These are phyloP conservation scores for Gila robusta DNA, from an alignment of 2,797 vertebrate genomes.

Conservation along the genomic window DNA sequence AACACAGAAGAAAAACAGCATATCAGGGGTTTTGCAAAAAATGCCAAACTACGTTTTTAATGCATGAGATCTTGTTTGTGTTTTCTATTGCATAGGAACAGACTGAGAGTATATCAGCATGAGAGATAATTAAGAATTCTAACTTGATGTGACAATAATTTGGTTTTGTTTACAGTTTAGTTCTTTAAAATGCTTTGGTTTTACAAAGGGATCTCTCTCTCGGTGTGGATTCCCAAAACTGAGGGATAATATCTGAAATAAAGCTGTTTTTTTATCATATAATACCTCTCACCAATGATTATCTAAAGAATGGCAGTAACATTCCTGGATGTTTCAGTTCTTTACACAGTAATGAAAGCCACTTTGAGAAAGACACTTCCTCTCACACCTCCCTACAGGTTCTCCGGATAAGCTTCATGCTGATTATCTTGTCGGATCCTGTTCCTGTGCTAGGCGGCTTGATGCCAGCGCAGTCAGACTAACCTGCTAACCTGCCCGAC, in stretches of 20 bases:
- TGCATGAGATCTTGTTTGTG: neutral
- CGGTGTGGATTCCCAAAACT: neutral
- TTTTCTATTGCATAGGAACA: conserved; percentile 21
- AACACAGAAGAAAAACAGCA: conserved; percentile 16
- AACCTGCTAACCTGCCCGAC: conserved; percentile 48
- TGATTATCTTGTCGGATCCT: conserved; percentile 59
- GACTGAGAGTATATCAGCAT: conserved; percentile 13
- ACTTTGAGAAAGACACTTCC: conserved; percentile 39
- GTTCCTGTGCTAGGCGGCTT: conserved; percentile 52
- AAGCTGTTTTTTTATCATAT: conserved; percentile 10
- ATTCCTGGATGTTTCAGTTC: conserved; percentile 43
- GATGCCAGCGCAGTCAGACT: conserved; percentile 39
- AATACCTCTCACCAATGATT: conserved; percentile 34
- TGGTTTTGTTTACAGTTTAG: conserved; percentile 13
- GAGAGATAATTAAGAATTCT: conserved; percentile 7
- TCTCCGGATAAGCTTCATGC: conserved; percentile 33
- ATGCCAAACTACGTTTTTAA: neutral
- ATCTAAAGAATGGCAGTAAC: conserved; percentile 23
- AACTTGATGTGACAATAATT: conserved; percentile 24
- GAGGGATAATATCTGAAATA: conserved; percentile 12
- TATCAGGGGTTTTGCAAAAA: neutral
- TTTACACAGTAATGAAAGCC: conserved; percentile 40
- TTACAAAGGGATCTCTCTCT: conserved; percentile 2
- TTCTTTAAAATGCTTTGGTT: conserved; percentile 2
- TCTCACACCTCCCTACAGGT: conserved; percentile 38